Evolutionary conservation across 2,888 invertebrate genomes (phyloP).

Genomic region (Hyposoter dolosus): DNA sequence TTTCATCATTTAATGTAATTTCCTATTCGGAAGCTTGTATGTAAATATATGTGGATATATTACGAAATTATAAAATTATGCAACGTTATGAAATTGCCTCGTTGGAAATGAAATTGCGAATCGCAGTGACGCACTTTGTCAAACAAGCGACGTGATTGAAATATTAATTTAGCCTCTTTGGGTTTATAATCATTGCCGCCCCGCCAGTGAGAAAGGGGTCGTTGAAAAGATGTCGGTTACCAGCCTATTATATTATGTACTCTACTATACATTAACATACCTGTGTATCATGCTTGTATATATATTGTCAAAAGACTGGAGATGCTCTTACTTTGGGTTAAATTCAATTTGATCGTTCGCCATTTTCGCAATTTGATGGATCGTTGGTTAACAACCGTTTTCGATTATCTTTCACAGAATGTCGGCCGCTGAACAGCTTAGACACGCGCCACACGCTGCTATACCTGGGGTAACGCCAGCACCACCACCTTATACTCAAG

Average conservation of each 20-base stretch:
- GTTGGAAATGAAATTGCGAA: conserved; percentile 6
- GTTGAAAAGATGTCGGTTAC: not conserved
- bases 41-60: not conserved
- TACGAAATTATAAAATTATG: not conserved
- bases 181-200: conserved; percentile 14
- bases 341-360: conserved; percentile 14
- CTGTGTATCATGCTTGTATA: not conserved
- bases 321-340: conserved; percentile 1
- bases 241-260: not conserved
- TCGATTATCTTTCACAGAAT: conserved; percentile 78
- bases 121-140: not conserved
- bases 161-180: conserved; percentile 20
- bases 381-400: conserved; percentile 69
- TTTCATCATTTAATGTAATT: not conserved
- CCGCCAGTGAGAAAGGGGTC: not conserved
- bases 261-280: not conserved
- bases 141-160: conserved; percentile 22
- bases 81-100: not conserved
- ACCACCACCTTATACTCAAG: conserved; percentile 90
- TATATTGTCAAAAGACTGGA: not conserved
- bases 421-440: conserved; percentile 89
- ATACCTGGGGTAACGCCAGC: conserved; percentile 93
- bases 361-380: conserved; percentile 56
- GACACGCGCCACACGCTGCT: conserved; percentile 84
- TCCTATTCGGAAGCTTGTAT: not conserved